Base-by-base conservation (phyloP, 2,113 vertebrate species). In the Thamnaconus septentrionalis region DNA sequence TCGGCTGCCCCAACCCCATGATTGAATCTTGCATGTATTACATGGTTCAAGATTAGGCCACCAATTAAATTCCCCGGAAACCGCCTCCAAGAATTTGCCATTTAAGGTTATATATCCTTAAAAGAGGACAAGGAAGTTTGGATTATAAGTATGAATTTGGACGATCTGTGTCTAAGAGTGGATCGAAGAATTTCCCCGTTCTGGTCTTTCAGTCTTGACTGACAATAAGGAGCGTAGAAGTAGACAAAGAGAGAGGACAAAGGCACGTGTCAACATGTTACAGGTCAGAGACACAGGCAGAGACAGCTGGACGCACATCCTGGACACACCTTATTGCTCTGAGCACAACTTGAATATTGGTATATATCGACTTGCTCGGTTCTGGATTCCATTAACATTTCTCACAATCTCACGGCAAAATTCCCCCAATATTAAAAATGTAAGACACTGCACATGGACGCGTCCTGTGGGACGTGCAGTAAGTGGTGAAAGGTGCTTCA, bases 271-370 rank as follows among this genome's bases (percentile, higher is more conserved):
- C 78, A 83, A 81, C 81, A 71, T 79, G 41, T 46, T 71, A 87
- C 80, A 86, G 71, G 67, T 83, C 73, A 77, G 65, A 86, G 68
- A 84, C 83, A 76, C 73, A 78, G 83, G 76, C 76, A 81, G 66
- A 79, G 77, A 85, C 77, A 77, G n/a, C 54, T 69, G 55, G 53
- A 83, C 71, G 78, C 70, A 85, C 77, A 74, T 76, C 68, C 60
- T 58, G 62, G 61, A 80, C 66, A 81, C 50, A 53, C 45, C 56
- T 46, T 58, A 47, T 70, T 75, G 61, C 69, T 79, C 82, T 85
- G 85, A 87, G 80, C 42, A 65, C 63, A 74, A 69, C 89, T 90
- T 90, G 89, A 91, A 91, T 87, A 89, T 79, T 73, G 47, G 42
- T 59, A 9, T 8, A 42, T 11, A 6, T 48, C 4, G 39, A 84